Percentiles rank a stretch among this genome's conserved stretches.
Evolutionary conservation across 2,888 invertebrate genomes (phyloP).

Genomic region (Erpobdella octoculata): DNA sequence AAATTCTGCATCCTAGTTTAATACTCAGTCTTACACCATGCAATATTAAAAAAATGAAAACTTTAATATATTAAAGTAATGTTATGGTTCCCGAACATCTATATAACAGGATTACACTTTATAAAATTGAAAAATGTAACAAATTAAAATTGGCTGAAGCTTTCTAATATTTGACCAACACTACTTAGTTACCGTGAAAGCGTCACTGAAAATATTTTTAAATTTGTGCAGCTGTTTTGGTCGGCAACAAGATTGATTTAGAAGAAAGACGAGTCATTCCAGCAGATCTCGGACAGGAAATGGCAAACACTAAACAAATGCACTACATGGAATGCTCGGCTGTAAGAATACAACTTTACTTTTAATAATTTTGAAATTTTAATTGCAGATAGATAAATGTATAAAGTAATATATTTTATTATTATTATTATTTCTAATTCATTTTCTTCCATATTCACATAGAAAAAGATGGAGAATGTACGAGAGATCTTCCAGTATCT

Average conservation of each 20-base stretch:
- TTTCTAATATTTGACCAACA: no score
- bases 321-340: conserved; percentile 21
- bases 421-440: neutral
- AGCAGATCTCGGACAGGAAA: neutral
- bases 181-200: no score
- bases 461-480: conserved; percentile 18
- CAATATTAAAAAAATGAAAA: no score
- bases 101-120: no score
- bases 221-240: conserved; percentile 4
- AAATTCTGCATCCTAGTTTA: no score
- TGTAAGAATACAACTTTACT: neutral
- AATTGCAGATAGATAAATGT: neutral
- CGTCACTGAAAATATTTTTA: no score
- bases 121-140: no score
- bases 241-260: conserved; percentile 16
- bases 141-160: no score
- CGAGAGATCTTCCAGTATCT: conserved; percentile 10
- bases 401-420: neutral
- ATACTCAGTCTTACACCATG: no score
- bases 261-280: neutral
- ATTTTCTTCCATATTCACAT: neutral
- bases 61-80: no score
- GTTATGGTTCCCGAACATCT: no score
- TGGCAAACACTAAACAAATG: neutral
- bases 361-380: no score